phyloP scores from a whole-genome alignment of 2,888 invertebrate species.

The Sycophila texana region DNA sequence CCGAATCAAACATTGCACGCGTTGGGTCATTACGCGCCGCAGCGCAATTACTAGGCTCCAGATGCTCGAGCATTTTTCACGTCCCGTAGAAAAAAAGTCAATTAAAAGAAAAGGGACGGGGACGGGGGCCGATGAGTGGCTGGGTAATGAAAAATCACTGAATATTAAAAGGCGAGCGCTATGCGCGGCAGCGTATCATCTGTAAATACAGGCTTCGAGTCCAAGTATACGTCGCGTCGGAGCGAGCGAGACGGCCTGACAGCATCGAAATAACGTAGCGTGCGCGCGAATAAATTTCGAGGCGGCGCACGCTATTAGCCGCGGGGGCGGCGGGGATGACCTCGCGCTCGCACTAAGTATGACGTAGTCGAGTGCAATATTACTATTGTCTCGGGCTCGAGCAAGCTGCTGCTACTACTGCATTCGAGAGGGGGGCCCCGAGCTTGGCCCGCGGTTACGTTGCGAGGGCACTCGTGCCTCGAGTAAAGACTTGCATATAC shows the following conservation, averaged over 20 bases:
- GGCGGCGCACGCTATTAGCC: not conserved
- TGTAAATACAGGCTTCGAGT: slow-evolving; percentile 4
- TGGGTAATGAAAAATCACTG: slow-evolving; percentile 6
- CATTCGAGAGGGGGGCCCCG: slow-evolving; percentile 59
- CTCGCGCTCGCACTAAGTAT: slow-evolving; percentile 45
- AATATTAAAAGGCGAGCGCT: slow-evolving; percentile 9
- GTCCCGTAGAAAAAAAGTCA: not conserved
- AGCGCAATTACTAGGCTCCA: slow-evolving; percentile 1
- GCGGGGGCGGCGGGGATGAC: slow-evolving; percentile 32
- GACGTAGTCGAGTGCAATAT: slow-evolving; percentile 61
- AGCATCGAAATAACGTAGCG: slow-evolving; percentile 9
- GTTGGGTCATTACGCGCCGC: not conserved
- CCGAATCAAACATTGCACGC: not conserved
- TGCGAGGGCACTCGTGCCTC: slow-evolving; percentile 65
- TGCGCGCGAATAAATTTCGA: slow-evolving; percentile 39
- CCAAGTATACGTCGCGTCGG: not conserved
- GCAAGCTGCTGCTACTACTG: not conserved
- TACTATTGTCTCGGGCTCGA: slow-evolving; percentile 66
- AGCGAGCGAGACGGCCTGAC: not conserved
- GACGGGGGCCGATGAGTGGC: not conserved
- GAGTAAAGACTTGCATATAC: slow-evolving; percentile 71
- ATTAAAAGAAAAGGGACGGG: not conserved
- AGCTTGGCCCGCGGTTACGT: slow-evolving; percentile 71
- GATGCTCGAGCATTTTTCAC: slow-evolving; percentile 9
- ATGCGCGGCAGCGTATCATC: slow-evolving; percentile 1